Conservation (phyloP, 2,888 invertebrate genomes). For the Patella ulyssiponensis region DNA sequence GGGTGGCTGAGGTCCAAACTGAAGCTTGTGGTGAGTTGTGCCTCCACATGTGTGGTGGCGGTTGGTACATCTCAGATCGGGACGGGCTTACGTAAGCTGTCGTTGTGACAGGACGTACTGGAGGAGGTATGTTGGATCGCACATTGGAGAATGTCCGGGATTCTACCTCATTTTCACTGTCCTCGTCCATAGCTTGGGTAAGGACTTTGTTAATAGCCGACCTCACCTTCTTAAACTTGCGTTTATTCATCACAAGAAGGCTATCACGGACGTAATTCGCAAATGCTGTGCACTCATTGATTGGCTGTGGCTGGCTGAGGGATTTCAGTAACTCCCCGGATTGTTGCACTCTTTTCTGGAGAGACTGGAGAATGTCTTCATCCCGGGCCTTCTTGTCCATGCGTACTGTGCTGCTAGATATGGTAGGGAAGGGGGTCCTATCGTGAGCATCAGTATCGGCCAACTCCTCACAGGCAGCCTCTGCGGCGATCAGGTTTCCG, state of each 20-base stretch:
- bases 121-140: too few relatives aligned
- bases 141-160: too few relatives aligned
- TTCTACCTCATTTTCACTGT: conserved; percentile 30
- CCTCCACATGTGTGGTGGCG: too few relatives aligned
- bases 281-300: conserved; percentile 26
- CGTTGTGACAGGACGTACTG: too few relatives aligned
- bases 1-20: too few relatives aligned
- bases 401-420: background rate
- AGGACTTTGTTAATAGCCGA: conserved; percentile 33
- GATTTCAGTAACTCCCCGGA: conserved; percentile 26
- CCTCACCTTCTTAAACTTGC: conserved; percentile 32
- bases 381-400: conserved; percentile 12
- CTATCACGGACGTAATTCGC: conserved; percentile 39
- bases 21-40: too few relatives aligned
- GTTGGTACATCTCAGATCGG: too few relatives aligned
- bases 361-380: conserved; percentile 18
- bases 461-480: conserved; percentile 21
- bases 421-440: conserved; percentile 19
- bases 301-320: conserved; percentile 33
- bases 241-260: conserved; percentile 31
- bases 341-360: conserved; percentile 28
- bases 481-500: conserved; percentile 22
- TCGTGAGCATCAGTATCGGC: conserved; percentile 10
- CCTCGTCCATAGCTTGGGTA: conserved; percentile 35
- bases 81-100: too few relatives aligned